Conservation (phyloP, 2,888 invertebrate genomes). For the Trichacis sp. region DNA sequence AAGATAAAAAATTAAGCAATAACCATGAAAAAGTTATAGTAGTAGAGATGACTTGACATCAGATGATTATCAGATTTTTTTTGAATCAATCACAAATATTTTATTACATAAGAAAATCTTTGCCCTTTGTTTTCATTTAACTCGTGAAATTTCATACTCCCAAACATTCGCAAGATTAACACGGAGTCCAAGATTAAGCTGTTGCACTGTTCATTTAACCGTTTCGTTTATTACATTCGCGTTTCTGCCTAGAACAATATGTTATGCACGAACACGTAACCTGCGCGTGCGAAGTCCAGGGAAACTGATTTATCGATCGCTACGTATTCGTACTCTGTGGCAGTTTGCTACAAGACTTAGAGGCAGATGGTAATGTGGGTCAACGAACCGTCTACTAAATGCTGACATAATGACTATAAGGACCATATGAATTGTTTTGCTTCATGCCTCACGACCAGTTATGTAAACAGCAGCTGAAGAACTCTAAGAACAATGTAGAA, state of each 20-base stretch:
- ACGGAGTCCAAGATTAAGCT: not conserved
- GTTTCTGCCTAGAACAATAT: no score
- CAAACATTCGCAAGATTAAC: no score
- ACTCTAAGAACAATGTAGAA: conserved; percentile 11
- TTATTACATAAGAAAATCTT: no score
- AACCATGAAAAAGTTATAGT: no score
- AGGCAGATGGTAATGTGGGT: conserved; percentile 48
- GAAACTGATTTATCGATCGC: conserved; percentile 58
- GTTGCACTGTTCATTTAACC: not conserved
- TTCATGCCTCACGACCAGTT: conserved; percentile 38
- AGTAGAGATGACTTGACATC: no score
- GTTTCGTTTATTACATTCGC: not conserved
- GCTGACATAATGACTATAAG: conserved; percentile 11
- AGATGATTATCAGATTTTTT: no score
- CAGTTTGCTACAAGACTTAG: no score
- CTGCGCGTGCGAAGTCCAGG: conserved; percentile 52
- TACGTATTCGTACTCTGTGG: no score
- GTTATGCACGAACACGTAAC: conserved; percentile 8
- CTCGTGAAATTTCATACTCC: no score
- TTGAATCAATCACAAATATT: no score
- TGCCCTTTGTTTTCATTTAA: no score
- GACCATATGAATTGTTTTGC: conserved; percentile 25
- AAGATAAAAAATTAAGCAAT: no score
- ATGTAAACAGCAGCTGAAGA: conserved; percentile 18
- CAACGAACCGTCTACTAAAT: conserved; percentile 40